Percentiles rank a stretch among this genome's conserved stretches.
Conservation (phyloP, 37 sponge, comb jelly and placozoan genomes). For the Lycopodina hypogea region DNA sequence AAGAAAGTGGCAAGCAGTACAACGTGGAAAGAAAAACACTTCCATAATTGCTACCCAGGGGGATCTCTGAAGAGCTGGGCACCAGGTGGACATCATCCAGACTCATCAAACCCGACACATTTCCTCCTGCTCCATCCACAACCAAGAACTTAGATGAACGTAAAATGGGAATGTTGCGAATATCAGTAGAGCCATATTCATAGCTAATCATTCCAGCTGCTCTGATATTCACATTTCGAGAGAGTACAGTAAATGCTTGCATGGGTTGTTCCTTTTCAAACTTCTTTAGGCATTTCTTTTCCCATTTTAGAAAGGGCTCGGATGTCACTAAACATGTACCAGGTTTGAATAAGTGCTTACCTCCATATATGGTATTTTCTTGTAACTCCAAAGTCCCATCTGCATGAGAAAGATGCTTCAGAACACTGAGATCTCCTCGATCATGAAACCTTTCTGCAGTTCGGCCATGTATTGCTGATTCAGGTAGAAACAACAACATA, state of each 20-base stretch:
- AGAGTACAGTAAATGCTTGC: constrained; percentile 24
- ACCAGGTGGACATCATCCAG: constrained; percentile 51
- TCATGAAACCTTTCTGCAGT: constrained; percentile 3
- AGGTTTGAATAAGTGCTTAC: constrained; percentile 44
- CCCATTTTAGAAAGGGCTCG: constrained; percentile 48
- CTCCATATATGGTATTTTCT: constrained; percentile 50
- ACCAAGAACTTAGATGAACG: constrained; percentile 62
- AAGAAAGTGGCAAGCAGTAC: constrained; percentile 48
- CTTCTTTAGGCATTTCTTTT: constrained; percentile 48
- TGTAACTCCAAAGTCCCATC: constrained; percentile 23
- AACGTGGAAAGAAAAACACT: constrained; percentile 51
- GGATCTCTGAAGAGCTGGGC: constrained; percentile 48
- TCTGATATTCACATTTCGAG: constrained; percentile 20
- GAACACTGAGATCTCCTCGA: constrained; percentile 37
- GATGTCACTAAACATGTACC: constrained; percentile 31
- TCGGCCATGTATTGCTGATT: not conserved
- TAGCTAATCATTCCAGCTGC: constrained; percentile 26
- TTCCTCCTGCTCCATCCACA: constrained; percentile 53
- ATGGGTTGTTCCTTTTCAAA: constrained; percentile 52
- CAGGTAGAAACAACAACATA: constrained; percentile 45
- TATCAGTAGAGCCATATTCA: constrained; percentile 64
- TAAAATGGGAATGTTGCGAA: constrained; percentile 58
- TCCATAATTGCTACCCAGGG: constrained; percentile 78
- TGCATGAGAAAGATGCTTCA: constrained; percentile 42
- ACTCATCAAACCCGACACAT: constrained; percentile 42